Evolutionary conservation across 1,140 invertebrate species (phyloP).

Genomic region (Dolichoris vasculosae): DNA sequence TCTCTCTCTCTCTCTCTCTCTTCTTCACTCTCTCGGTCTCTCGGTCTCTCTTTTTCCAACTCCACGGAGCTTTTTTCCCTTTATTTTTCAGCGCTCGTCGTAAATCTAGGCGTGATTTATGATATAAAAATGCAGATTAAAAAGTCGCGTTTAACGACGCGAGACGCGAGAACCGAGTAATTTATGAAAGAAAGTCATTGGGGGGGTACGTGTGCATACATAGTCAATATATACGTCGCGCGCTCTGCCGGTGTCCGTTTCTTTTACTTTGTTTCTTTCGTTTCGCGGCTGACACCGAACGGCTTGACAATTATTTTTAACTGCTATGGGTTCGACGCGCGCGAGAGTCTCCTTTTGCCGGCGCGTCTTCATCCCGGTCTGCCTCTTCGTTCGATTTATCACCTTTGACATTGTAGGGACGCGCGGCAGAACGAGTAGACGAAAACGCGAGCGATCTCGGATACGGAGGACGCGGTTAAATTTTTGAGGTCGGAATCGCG

Average conservation of each 20-base stretch:
- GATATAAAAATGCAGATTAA: slow-evolving; percentile 51
- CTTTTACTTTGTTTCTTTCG: background rate
- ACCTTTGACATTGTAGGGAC: no score
- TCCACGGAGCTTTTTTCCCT: background rate
- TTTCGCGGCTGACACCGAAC: background rate
- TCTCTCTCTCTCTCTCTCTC: background rate
- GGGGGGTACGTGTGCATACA: slow-evolving; percentile 29
- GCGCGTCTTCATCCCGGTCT: background rate
- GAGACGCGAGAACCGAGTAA: slow-evolving; percentile 39
- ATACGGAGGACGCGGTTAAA: no score
- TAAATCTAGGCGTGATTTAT: slow-evolving; percentile 49
- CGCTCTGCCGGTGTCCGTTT: background rate
- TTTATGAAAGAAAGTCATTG: slow-evolving; percentile 50
- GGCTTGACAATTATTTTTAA: slow-evolving; percentile 47
- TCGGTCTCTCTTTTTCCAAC: background rate
- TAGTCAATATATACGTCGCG: slow-evolving; percentile 22
- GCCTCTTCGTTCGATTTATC: background rate
- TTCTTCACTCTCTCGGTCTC: background rate
- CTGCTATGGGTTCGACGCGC: slow-evolving; percentile 29
- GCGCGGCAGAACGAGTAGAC: no score
- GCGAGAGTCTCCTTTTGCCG: background rate
- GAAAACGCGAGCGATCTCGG: no score
- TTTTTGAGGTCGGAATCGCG: no score
- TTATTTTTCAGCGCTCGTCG: slow-evolving; percentile 39
- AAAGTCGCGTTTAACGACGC: slow-evolving; percentile 51